Conservation (phyloP, 2,797 vertebrate genomes). For the Otolemur crassicaudatus region DNA sequence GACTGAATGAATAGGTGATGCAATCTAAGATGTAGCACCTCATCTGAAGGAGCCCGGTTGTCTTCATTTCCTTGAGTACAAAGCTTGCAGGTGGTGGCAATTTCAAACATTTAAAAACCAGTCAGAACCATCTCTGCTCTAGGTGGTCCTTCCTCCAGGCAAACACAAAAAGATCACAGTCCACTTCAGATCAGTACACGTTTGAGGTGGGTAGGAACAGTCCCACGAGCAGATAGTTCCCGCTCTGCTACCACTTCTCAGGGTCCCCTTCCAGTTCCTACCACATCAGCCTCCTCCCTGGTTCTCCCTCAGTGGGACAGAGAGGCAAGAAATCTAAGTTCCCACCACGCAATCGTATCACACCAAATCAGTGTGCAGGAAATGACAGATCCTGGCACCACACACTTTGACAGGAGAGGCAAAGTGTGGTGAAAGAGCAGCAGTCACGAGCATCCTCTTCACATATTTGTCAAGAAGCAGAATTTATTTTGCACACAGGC, state of each 20-base stretch:
- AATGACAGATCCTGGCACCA: background rate
- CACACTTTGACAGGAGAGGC: background rate
- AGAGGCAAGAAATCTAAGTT: conserved; percentile 3
- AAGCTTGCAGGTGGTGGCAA: background rate
- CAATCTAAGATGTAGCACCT: background rate
- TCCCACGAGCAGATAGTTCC: background rate
- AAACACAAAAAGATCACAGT: background rate
- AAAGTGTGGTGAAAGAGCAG: background rate
- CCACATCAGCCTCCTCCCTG: background rate
- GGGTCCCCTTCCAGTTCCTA: background rate
- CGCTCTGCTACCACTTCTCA: background rate
- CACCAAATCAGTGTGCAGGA: background rate
- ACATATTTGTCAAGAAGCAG: background rate
- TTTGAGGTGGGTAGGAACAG: background rate
- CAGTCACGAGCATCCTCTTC: background rate
- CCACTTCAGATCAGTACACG: background rate
- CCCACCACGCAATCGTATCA: fast-evolving
- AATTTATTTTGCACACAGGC: background rate
- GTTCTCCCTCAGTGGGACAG: background rate
- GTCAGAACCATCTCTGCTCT: background rate
- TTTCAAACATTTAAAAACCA: conserved; percentile 36
- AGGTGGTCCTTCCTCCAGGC: background rate
- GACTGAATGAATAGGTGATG: background rate
- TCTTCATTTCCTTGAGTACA: background rate
- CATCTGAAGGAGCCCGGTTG: background rate